Percentiles rank a stretch among this genome's conserved stretches.
Conservation (phyloP, 2,113 vertebrate genomes). For the Empidonax alnorum region DNA sequence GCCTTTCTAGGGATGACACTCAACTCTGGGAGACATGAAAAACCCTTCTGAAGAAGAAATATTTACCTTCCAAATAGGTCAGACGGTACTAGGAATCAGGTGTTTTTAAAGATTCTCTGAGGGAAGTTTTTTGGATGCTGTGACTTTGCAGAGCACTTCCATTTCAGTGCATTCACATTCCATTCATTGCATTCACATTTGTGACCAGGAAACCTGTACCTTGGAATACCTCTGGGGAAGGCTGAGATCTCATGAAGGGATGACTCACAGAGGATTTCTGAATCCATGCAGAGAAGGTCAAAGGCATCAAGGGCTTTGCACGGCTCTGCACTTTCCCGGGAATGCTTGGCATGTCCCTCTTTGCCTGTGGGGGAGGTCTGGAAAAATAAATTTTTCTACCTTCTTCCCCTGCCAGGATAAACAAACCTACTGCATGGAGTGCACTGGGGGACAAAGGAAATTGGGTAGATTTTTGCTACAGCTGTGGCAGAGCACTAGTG, state of each 20-base stretch:
- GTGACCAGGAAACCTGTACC: neutral
- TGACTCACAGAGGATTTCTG: neutral
- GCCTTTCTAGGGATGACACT: neutral
- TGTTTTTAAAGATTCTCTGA: neutral
- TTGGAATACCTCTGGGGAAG: neutral
- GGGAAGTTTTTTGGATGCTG: neutral
- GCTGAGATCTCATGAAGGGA: neutral
- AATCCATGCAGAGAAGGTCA: neutral
- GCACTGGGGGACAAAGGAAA: neutral
- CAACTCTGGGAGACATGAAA: neutral
- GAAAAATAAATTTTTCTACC: neutral
- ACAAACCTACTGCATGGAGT: neutral
- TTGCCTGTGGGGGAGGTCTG: neutral
- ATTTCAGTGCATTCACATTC: neutral
- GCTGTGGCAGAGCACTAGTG: neutral
- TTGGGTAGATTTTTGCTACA: neutral
- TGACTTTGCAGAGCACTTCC: neutral
- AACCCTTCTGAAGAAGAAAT: neutral
- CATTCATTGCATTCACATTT: neutral
- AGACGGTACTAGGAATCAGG: neutral
- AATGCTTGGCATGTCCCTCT: neutral
- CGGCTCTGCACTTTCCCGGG: neutral
- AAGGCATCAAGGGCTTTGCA: neutral
- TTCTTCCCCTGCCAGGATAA: neutral
- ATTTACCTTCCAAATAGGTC: neutral